Evolutionary conservation across 2,888 invertebrate species (phyloP).

Genomic region (Chalcosyrphus nemorum): DNA sequence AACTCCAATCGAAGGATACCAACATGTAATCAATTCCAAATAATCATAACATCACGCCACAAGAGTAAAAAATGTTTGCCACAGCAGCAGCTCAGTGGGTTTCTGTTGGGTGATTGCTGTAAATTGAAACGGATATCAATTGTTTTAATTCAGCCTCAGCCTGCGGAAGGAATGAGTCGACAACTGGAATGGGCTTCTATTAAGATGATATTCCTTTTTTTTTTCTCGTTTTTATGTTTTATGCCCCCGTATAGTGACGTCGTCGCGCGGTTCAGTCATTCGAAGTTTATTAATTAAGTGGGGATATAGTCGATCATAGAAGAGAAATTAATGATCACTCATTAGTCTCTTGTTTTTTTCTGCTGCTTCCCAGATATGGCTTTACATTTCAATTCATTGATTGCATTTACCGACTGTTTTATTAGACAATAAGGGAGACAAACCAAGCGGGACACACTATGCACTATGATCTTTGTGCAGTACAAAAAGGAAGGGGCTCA

Average conservation of each 20-base stretch:
- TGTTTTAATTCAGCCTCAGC: slow-evolving; percentile 55
- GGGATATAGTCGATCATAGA: slow-evolving; percentile 77
- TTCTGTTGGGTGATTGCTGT: slow-evolving; percentile 42
- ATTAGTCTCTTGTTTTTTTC: slow-evolving; percentile 36
- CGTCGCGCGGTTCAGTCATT: slow-evolving; percentile 58
- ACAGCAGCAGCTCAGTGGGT: slow-evolving; percentile 21
- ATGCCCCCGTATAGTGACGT: slow-evolving; percentile 40
- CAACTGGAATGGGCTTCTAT: slow-evolving; percentile 30
- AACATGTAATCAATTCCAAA: slow-evolving; percentile 59
- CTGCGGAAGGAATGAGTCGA: slow-evolving; percentile 53
- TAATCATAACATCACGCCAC: slow-evolving; percentile 37
- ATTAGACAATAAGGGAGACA: too few species aligned
- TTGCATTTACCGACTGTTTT: background rate
- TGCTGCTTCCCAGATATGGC: too few species aligned
- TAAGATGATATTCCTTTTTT: slow-evolving; percentile 37
- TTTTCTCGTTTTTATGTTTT: too few species aligned
- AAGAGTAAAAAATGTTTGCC: slow-evolving; percentile 17
- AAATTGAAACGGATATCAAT: slow-evolving; percentile 64
- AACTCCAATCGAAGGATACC: slow-evolving; percentile 40
- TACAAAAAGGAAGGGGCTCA: too few species aligned
- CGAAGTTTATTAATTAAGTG: slow-evolving; percentile 77
- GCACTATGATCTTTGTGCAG: too few species aligned
- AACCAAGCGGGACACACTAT: too few species aligned
- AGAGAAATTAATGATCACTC: slow-evolving; percentile 77
- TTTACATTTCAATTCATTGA: background rate